Conservation (phyloP, 1,140 invertebrate genomes). For the Bradysia coprophila region DNA sequence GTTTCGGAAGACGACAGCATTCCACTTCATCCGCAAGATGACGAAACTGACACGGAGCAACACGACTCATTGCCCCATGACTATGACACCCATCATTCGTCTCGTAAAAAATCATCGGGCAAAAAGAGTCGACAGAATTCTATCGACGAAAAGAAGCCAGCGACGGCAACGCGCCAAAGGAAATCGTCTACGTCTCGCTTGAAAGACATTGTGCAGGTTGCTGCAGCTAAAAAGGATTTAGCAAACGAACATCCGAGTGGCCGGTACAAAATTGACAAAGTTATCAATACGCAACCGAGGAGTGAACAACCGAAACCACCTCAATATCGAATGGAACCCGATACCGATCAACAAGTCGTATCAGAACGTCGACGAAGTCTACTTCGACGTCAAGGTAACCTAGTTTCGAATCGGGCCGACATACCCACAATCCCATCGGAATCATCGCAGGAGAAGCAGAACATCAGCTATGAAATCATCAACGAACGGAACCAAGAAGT, state of each 20-base stretch:
- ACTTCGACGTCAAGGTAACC: constrained; percentile 8
- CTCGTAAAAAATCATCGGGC: constrained; percentile 8
- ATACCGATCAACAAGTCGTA: constrained; percentile 19
- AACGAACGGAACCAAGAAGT: constrained; percentile 6
- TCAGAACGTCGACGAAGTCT: constrained; percentile 17
- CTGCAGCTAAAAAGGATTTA: background rate
- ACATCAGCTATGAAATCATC: no score
- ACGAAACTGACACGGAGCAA: constrained; percentile 38
- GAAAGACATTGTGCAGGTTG: background rate
- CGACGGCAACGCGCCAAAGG: background rate
- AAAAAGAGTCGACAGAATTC: background rate
- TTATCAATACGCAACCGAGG: background rate
- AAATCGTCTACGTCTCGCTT: background rate
- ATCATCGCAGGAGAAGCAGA: no score
- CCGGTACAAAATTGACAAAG: constrained; percentile 11
- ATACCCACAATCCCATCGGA: no score
- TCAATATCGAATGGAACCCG: constrained; percentile 6
- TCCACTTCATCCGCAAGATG: constrained; percentile 11
- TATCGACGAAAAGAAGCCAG: background rate
- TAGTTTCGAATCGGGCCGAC: no score
- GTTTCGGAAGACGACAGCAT: constrained; percentile 31
- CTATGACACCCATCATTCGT: constrained; percentile 13
- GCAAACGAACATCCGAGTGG: constrained; percentile 11
- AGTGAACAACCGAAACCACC: constrained; percentile 4
- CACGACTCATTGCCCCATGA: constrained; percentile 44